A percentile compares a stretch with the other conserved stretches of the same genome.
Evolutionary conservation across 2,888 invertebrate genomes (phyloP).

Genomic region (Leptogaster cylindrica): DNA sequence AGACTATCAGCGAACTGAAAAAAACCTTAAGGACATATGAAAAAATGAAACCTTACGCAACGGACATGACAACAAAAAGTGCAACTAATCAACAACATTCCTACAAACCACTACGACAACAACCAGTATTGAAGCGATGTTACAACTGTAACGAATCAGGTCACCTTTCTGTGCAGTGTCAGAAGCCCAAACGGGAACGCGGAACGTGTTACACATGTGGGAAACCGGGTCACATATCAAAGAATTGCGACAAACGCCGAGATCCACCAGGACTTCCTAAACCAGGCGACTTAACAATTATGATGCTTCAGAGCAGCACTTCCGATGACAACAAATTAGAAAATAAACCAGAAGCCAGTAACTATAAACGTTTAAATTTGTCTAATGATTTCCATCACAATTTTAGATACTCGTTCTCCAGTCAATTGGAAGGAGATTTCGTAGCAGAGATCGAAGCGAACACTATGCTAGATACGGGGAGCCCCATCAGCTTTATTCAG

Average conservation of each 20-base stretch:
- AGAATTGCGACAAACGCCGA: neutral
- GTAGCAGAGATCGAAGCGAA: no score
- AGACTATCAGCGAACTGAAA: conserved; percentile 29
- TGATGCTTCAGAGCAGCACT: neutral
- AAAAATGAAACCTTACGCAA: neutral
- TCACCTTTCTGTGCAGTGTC: neutral
- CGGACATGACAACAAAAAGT: neutral
- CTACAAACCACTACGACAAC: neutral
- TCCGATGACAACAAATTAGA: neutral
- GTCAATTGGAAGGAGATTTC: no score
- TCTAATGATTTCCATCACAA: neutral
- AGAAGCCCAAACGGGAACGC: conserved; percentile 14
- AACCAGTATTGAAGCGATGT: neutral
- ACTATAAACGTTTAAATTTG: conserved; percentile 1
- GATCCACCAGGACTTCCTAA: neutral
- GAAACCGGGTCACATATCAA: conserved; percentile 21
- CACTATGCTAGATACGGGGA: no score
- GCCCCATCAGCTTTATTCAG: no score
- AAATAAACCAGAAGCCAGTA: neutral
- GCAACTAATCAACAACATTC: neutral
- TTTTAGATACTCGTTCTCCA: neutral
- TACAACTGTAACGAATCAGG: conserved; percentile 35
- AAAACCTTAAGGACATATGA: conserved; percentile 11
- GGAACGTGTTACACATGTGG: conserved; percentile 38
- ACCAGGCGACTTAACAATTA: neutral